These are phyloP conservation scores for Orchestia grillus DNA, from an alignment of 1,140 invertebrate species.

Conservation along the genomic window DNA sequence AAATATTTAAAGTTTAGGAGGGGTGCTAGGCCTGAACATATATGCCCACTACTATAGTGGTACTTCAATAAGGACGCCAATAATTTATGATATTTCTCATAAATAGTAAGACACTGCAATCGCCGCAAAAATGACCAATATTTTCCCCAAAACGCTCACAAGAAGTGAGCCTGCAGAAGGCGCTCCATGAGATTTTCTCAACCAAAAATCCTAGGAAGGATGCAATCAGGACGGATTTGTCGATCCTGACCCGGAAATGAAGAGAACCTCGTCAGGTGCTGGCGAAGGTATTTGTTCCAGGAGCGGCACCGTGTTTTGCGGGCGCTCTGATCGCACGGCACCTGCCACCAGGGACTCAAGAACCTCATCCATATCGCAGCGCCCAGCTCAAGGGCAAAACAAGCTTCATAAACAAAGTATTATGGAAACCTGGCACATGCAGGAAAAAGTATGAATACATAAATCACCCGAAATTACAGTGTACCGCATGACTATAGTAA, in stretches of 20 bases:
- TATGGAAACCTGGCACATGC: neutral
- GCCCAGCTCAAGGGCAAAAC: neutral
- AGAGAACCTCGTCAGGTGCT: neutral
- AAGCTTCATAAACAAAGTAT: neutral
- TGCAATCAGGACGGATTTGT: neutral
- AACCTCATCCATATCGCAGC: neutral
- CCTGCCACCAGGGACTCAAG: neutral
- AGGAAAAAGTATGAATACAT: neutral
- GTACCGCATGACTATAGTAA: neutral
- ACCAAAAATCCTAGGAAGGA: neutral
- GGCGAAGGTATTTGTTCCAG: neutral
- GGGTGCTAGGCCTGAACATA: too few species aligned
- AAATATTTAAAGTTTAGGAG: too few species aligned
- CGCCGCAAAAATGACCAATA: too few species aligned
- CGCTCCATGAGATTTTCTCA: neutral
- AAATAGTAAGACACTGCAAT: too few species aligned
- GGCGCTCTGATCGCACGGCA: neutral
- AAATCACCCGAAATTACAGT: neutral
- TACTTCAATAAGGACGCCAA: too few species aligned
- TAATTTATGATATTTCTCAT: too few species aligned
- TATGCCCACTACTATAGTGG: too few species aligned
- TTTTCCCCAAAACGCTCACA: too few species aligned
- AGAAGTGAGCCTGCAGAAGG: too few species aligned
- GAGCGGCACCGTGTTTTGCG: neutral
- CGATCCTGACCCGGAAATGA: neutral